These are phyloP conservation scores for Cantharis lateralis DNA, from an alignment of 2,888 invertebrate species.

Conservation along the genomic window DNA sequence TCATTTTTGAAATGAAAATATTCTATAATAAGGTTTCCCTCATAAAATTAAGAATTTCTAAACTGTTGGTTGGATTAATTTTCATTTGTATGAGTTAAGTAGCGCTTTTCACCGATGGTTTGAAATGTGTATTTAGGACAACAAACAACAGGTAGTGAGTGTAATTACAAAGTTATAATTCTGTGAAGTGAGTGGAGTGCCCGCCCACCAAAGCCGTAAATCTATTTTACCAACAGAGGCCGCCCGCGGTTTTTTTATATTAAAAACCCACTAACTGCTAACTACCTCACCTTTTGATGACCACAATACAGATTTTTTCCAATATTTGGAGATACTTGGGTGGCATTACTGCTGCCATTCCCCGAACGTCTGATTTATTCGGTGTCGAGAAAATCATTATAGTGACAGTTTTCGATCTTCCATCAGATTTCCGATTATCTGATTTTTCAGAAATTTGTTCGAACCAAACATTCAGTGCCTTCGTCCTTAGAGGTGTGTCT, in stretches of 20 bases:
- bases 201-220: slow-evolving; percentile 31
- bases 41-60: not conserved
- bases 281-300: slow-evolving; percentile 26
- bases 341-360: not conserved
- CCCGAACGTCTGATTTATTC: not conserved
- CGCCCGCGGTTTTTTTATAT: slow-evolving; percentile 31
- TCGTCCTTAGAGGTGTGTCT: not conserved
- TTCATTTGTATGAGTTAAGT: slow-evolving; percentile 6
- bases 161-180: slow-evolving; percentile 38
- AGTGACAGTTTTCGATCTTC: not conserved
- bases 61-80: slow-evolving; percentile 1
- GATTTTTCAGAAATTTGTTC: not conserved
- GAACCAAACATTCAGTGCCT: not conserved
- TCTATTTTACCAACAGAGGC: slow-evolving; percentile 32
- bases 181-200: slow-evolving; percentile 30
- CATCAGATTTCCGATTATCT: not conserved
- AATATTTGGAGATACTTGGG: slow-evolving; percentile 10
- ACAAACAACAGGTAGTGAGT: slow-evolving; percentile 30
- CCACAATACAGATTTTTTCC: slow-evolving; percentile 20
- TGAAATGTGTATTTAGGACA: slow-evolving; percentile 28
- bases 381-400: not conserved
- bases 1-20: not conserved
- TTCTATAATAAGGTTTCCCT: not conserved
- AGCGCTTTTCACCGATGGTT: not conserved
- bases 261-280: slow-evolving; percentile 30